phyloP scores from a whole-genome alignment of 2,113 vertebrate genomes.

The Forbesichthys papilliferus region DNA sequence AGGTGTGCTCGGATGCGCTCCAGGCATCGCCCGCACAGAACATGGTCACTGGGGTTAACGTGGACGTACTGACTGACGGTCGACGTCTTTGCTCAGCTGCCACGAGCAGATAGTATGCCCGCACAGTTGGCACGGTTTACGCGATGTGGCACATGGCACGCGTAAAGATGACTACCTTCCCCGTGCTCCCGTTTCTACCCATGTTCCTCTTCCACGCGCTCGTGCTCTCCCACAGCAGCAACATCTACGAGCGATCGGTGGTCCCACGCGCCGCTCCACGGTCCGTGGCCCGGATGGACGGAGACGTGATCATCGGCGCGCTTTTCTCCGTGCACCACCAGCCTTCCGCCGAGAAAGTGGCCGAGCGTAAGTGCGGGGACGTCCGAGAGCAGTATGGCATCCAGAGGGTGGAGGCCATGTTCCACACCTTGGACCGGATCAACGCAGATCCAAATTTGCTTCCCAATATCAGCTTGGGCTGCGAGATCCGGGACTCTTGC shows the following conservation, averaged over 20 bases:
- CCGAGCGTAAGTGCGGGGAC: slow-evolving; percentile 96
- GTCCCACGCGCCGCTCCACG: slow-evolving; percentile 81
- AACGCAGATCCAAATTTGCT: slow-evolving; percentile 88
- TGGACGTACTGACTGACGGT: slow-evolving; percentile 47
- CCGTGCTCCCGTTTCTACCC: slow-evolving; percentile 78
- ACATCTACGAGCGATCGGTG: slow-evolving; percentile 69
- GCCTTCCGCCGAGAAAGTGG: slow-evolving; percentile 93
- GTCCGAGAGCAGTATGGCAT: slow-evolving; percentile 98
- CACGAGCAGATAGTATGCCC: slow-evolving; percentile 64
- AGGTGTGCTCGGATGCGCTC: slow-evolving; percentile 60
- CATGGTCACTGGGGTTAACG: slow-evolving; percentile 60
- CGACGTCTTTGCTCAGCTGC: slow-evolving; percentile 26
- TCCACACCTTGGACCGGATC: slow-evolving; percentile 96
- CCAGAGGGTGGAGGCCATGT: slow-evolving; percentile 98
- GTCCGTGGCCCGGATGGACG: slow-evolving; percentile 94
- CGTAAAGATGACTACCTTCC: slow-evolving; percentile 83
- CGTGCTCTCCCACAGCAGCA: slow-evolving; percentile 61
- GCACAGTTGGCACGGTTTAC: slow-evolving; percentile 52
- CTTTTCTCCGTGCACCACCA: slow-evolving; percentile 99
- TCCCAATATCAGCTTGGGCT: slow-evolving; percentile 96
- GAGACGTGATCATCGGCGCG: slow-evolving; percentile 97
- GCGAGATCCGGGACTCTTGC: slow-evolving; percentile 97
- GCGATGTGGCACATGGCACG: slow-evolving; percentile 74
- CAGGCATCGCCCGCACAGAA: slow-evolving; percentile 41
- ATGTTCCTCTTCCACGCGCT: slow-evolving; percentile 65